Evolutionary conservation across 1,140 invertebrate genomes (phyloP).

Genomic region (Zophobas atratus): DNA sequence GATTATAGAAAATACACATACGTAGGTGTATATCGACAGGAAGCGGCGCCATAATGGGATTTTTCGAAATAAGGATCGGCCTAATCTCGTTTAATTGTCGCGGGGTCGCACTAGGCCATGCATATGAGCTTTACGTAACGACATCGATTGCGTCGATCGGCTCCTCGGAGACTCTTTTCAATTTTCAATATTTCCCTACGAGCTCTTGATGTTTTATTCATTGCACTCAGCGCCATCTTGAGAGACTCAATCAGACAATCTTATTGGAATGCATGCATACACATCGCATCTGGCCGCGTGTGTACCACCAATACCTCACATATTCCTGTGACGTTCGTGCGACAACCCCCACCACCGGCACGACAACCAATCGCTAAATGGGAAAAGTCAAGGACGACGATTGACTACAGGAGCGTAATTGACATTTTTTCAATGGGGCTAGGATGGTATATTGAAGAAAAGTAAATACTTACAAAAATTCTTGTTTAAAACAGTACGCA

Average conservation of each 20-base stretch:
- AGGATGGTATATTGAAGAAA: no score
- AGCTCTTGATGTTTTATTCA: constrained; percentile 68
- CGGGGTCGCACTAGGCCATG: not conserved
- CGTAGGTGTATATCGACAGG: constrained; percentile 48
- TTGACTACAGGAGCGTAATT: no score
- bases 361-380: constrained; percentile 5
- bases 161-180: constrained; percentile 65
- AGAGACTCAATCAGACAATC: constrained; percentile 66
- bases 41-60: constrained; percentile 44
- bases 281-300: constrained; percentile 51
- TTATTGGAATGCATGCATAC: constrained; percentile 64
- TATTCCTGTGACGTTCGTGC: constrained; percentile 17
- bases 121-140: constrained; percentile 61
- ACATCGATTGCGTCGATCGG: constrained; percentile 66
- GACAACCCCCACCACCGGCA: not conserved
- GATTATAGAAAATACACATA: constrained; percentile 64
- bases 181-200: constrained; percentile 67
- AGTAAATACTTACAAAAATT: no score
- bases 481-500: no score
- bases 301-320: constrained; percentile 44
- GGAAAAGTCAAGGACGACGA: constrained; percentile 11
- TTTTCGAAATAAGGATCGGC: constrained; percentile 30
- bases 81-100: constrained; percentile 13
- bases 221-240: constrained; percentile 67
- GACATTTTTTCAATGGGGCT: no score